Base-by-base conservation (phyloP, 2,888 invertebrate species). In the Epirrhoe tristata region DNA sequence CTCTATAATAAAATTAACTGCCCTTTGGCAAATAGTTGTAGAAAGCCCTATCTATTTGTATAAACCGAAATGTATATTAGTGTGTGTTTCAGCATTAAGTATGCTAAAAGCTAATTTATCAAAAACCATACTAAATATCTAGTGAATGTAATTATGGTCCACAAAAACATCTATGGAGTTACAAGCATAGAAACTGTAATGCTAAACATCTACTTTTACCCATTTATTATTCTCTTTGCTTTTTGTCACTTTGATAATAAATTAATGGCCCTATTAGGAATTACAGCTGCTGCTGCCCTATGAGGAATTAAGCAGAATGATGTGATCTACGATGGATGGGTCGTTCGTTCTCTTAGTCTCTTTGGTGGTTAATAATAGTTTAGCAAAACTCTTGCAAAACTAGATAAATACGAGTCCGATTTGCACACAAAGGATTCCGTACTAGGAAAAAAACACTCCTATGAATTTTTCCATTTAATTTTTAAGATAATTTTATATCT, bases 1-100 rank as follows among this genome's bases (percentile, higher is more conserved):
- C 39, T 43, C 39, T 14, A 43, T 52, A 59, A 59, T 24, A 43
- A 31, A 59, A 59, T 59, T 52, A 59, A 59, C 24, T 52, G 59
- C 39, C 43, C 52, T 16, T 36, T 14, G 24, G 39, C 31, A 52
- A 59, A 43, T 39, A 39, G 39, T 43, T 52, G 59, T 59, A 59
- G 59, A 43, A 52, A 31, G 39, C n/a, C 14, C 36, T 36, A 52
- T 51, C n/a, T 5, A 52, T 52, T 52, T 52, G 52, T 36, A 36
- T 31, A 17, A 12, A 52, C 24, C 14, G 31, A 31, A 4, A 39
- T 59, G 24, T 6, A 52, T n/a, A 6, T n/a, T 51, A 31, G 0
- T 6, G 24, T 10, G 31, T 43, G 52, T 43, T 43, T 59, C 59
- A 59, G 46, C 16, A 54, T 46, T 4, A 46, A 46, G 6, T 46